Conservation (phyloP, 2,888 invertebrate species). For the Catocala fraxini region DNA sequence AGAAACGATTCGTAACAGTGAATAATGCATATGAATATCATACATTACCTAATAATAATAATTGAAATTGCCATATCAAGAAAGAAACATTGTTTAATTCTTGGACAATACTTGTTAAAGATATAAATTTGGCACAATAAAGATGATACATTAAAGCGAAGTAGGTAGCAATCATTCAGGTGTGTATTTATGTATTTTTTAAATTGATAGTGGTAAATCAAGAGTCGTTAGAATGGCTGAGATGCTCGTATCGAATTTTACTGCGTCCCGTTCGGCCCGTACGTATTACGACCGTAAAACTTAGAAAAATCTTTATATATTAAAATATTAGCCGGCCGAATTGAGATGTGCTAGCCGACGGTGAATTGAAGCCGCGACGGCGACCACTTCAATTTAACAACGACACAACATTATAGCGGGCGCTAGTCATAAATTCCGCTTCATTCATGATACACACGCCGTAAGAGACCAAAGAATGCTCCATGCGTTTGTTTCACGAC, state of each 20-base stretch:
- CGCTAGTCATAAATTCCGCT: slow-evolving; percentile 81
- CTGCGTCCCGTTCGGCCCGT: slow-evolving; percentile 67
- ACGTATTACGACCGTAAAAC: slow-evolving; percentile 81
- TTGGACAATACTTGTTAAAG: slow-evolving; percentile 42
- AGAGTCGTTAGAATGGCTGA: slow-evolving; percentile 74
- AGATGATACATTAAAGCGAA: slow-evolving; percentile 64
- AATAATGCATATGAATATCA: slow-evolving; percentile 79
- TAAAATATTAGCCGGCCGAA: slow-evolving; percentile 63
- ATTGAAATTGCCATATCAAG: slow-evolving; percentile 47
- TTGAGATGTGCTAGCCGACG: slow-evolving; percentile 55
- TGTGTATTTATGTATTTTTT: slow-evolving; percentile 78
- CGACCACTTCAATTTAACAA: slow-evolving; percentile 65
- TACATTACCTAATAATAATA: slow-evolving; percentile 76
- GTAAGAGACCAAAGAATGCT: slow-evolving; percentile 68
- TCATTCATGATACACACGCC: slow-evolving; percentile 77
- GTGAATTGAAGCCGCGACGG: slow-evolving; percentile 42
- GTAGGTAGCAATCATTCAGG: slow-evolving; percentile 73
- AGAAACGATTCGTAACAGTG: slow-evolving; percentile 84
- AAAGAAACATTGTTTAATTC: slow-evolving; percentile 34
- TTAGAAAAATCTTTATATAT: slow-evolving; percentile 81
- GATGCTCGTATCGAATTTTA: slow-evolving; percentile 83
- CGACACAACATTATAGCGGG: slow-evolving; percentile 70
- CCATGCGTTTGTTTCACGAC: slow-evolving; percentile 78
- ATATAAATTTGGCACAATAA: slow-evolving; percentile 69
- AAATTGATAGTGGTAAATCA: slow-evolving; percentile 84